phyloP scores from a whole-genome alignment of 2,113 vertebrate genomes.

The Sterrhoptilus dennistouni region DNA sequence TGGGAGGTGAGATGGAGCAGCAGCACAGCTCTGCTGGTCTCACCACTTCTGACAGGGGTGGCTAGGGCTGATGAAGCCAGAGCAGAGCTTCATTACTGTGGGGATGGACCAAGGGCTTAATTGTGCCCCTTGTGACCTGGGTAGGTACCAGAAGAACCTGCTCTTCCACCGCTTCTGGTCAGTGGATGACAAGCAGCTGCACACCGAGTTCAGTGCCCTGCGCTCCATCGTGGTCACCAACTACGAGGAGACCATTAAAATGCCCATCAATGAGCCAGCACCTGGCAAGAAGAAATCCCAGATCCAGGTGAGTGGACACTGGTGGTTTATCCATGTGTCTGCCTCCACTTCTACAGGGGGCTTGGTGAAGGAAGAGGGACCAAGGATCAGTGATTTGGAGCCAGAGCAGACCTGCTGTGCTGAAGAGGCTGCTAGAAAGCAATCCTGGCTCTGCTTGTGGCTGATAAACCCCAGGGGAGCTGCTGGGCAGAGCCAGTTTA shows the following conservation, averaged over 20 bases:
- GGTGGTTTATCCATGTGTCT: not conserved
- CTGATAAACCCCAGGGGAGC: not conserved
- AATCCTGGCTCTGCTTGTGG: not conserved
- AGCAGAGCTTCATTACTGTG: accelerated
- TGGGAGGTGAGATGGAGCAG: not conserved
- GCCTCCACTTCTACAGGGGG: accelerated
- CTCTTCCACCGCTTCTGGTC: slow-evolving; percentile 98
- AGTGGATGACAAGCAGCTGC: slow-evolving; percentile 92
- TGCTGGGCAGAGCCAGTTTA: accelerated
- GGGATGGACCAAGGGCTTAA: not conserved
- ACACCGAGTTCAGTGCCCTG: slow-evolving; percentile 92
- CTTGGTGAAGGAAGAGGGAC: not conserved
- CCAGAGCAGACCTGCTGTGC: not conserved
- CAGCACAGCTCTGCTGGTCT: not conserved
- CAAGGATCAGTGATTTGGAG: not conserved
- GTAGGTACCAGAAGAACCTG: slow-evolving; percentile 90
- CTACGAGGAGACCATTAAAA: slow-evolving; percentile 93
- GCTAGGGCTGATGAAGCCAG: not conserved
- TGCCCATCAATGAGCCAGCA: slow-evolving; percentile 95
- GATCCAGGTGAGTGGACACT: slow-evolving; percentile 78
- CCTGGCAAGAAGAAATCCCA: slow-evolving; percentile 90
- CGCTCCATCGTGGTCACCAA: slow-evolving; percentile 94
- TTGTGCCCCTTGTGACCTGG: not conserved
- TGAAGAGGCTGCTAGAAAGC: not conserved
- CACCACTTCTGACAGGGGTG: accelerated